A percentile compares a stretch with the other conserved stretches of the same genome.
Evolutionary conservation across 2,113 vertebrate species (phyloP).

Genomic region (Epinephelus moara): DNA sequence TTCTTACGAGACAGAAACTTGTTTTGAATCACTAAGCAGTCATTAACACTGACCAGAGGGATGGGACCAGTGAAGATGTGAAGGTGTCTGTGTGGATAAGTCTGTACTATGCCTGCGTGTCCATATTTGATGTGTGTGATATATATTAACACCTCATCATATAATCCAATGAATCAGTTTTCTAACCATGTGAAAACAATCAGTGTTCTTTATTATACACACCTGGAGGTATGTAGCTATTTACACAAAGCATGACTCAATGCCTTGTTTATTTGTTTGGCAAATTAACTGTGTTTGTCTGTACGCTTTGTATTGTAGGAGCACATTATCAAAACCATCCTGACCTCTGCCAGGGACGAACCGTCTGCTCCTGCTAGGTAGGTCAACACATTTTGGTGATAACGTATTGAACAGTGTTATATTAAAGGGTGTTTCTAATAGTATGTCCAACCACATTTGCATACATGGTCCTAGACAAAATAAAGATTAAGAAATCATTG

Average conservation of each 20-base stretch:
- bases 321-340: slow-evolving; percentile 95
- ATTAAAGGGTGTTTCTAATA: background rate
- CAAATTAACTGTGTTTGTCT: slow-evolving; percentile 29
- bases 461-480: background rate
- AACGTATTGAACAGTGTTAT: background rate
- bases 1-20: slow-evolving; percentile 66
- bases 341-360: slow-evolving; percentile 95
- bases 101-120: slow-evolving; percentile 1
- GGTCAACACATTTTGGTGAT: background rate
- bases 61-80: slow-evolving; percentile 29
- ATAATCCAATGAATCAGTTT: slow-evolving; percentile 11
- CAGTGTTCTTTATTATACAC: background rate
- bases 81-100: slow-evolving; percentile 13
- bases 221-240: background rate
- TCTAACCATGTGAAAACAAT: background rate
- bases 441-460: background rate
- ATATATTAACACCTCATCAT: slow-evolving; percentile 13
- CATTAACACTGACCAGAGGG: slow-evolving; percentile 67
- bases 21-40: slow-evolving; percentile 79
- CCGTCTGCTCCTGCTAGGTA: slow-evolving; percentile 97
- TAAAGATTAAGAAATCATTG: no score
- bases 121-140: background rate
- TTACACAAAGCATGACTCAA: no score
- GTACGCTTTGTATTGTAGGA: slow-evolving; percentile 86
- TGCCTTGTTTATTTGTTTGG: background rate